Base-by-base conservation (phyloP, 2,888 invertebrate species). In the Agrochola lota region DNA sequence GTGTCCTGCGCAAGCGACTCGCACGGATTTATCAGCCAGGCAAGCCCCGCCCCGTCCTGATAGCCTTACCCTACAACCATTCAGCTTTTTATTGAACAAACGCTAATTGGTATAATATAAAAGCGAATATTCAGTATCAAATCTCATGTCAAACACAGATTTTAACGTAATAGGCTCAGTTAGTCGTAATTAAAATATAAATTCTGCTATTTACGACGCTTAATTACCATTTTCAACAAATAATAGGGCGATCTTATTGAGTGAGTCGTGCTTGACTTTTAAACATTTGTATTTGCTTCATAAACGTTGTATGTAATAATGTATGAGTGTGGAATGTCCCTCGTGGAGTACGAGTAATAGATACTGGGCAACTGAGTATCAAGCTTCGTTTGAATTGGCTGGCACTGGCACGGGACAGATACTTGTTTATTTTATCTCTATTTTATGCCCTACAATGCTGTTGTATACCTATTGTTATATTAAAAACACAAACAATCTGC, bases 11-110 rank as follows among this genome's bases (percentile, higher is more conserved):
- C 73, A 64, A 35, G 68, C 74, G 76, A 81, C 85, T 77, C 84
- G 83, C 84, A 78, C 81, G 88, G 88, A 91, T 91, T 91, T 90
- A 90, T 88, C 89, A 88, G 76, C 77, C 71, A 70, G 71, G 85
- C 81, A 91, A 85, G 91, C 91, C 91, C 88, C 88, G 86, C 77
- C 77, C 85, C 81, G 67, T 70, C 76, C 59, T 64, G 81, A 86
- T 86, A 83, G 72, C 81, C 79, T 80, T 79, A 87, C 83, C 77
- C 77, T 80, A 84, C 72, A 62, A 74, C 71, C 69, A 82, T 82
- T 85, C 73, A 80, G 35, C 74, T 86, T 74, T 81, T 71, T 77
- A 77, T 76, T 80, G 43, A 79, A 78, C 72, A 72, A 78, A 74
- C 62, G 78, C 78, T 77, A 70, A 78, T 78, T 78, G 46, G 30